Base-by-base conservation (phyloP, 1,140 invertebrate genomes). In the Phenacoccus solenopsis region DNA sequence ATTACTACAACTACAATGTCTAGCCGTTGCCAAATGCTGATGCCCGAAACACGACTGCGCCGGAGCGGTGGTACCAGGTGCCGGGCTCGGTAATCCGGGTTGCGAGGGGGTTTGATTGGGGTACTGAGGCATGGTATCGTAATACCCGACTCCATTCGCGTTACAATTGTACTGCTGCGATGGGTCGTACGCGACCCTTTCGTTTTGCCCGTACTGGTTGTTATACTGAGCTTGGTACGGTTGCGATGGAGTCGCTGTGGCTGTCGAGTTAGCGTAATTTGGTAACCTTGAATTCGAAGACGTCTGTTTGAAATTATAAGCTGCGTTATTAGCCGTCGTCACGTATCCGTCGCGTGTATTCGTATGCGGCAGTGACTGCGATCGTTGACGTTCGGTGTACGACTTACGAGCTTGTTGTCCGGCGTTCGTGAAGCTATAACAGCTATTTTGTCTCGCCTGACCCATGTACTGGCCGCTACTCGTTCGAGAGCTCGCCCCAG, bases 31-130 rank as follows among this genome's bases (percentile, higher is more conserved):
- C 25, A 68, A 27, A 12, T 73, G 70, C 20, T 71, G 73, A 35
- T 71, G 70, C 56, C 25, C 71, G 32, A 67, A 69, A 49, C 70
- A 61, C 64, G 81, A 81, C 21, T 76, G 79, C 13, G 78, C 75
- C 0, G 84, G 83, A 0, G 84, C 83, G 5, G 84, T 75, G 0
- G 84, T 79, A 7, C 82, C 85, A 7, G 84, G 82, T 4, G 84
- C 82, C 5, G 85, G 85, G 4, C 83, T 85, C 0, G 81, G 80
- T 73, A 86, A 75, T 12, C 83, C 82, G 71, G 84, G 83, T 70
- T 82, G 80, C 57, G 59, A 64, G 4, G 21, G 59, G 25, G 21
- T 25, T 24, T 64, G 38, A 49, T 49, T 49, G 3, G 16, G 3
- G 12, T 16, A 16, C 30, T 20, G 20, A 24, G 10, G 12, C 2